phyloP scores from a whole-genome alignment of 2,888 invertebrate genomes.

The Cetonia aurata region DNA sequence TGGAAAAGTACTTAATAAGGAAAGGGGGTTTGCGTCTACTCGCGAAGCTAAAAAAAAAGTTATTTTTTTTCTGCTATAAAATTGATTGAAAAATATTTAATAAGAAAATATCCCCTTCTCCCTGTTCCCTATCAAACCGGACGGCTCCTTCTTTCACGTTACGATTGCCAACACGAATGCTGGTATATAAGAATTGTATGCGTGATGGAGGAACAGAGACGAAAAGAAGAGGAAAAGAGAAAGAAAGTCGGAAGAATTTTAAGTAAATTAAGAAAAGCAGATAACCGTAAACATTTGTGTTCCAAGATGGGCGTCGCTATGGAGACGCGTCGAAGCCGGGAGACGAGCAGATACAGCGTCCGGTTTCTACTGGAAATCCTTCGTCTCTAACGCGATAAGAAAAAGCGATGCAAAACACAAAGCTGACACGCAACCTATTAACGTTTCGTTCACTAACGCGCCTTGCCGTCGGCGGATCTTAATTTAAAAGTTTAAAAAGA shows the following conservation, averaged over 20 bases:
- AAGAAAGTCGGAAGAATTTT: constrained; percentile 37
- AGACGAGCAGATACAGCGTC: constrained; percentile 36
- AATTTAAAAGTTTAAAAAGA: no score
- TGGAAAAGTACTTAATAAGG: background rate
- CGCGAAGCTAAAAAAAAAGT: constrained; percentile 6
- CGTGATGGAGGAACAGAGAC: background rate
- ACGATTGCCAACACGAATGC: background rate
- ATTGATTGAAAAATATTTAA: constrained; percentile 28
- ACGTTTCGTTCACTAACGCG: constrained; percentile 2
- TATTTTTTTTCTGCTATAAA: constrained; percentile 14
- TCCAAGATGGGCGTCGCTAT: constrained; percentile 41
- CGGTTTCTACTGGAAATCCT: constrained; percentile 40
- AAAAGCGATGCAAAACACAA: constrained; percentile 43
- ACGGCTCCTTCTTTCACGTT: background rate
- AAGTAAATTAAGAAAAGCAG: constrained; percentile 46
- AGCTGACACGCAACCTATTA: constrained; percentile 44
- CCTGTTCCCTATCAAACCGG: background rate
- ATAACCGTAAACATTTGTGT: constrained; percentile 45
- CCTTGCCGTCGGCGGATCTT: no score
- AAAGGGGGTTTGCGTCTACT: background rate
- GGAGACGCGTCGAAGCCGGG: constrained; percentile 38
- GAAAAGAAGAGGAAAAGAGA: background rate
- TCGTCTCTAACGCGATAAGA: constrained; percentile 36
- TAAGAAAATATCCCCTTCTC: constrained; percentile 18
- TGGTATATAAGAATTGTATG: background rate